Percentiles rank a stretch among this genome's conserved stretches.
Conservation (phyloP, 2,888 invertebrate genomes). For the Spilarctia lutea region DNA sequence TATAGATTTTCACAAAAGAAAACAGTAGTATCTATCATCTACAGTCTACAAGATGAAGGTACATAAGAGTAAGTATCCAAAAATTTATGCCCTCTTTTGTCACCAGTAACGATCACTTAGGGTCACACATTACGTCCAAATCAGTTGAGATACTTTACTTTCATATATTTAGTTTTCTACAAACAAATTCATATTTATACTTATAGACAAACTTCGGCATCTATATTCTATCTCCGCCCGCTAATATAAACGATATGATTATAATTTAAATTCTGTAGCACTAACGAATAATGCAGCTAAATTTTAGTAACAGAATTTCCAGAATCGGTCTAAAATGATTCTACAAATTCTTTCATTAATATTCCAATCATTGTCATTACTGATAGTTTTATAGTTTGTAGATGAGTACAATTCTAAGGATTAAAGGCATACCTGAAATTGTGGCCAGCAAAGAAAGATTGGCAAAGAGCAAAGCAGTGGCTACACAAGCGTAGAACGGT, state of each 20-base stretch:
- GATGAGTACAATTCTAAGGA: not conserved
- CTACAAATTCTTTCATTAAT: no score
- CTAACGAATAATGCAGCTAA: no score
- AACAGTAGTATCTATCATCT: not conserved
- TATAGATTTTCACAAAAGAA: not conserved
- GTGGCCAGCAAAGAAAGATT: conserved; percentile 75
- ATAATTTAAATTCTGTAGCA: no score
- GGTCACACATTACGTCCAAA: not conserved
- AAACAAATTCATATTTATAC: no score
- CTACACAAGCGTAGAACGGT: conserved; percentile 80
- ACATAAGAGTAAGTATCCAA: not conserved
- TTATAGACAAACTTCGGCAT: not conserved
- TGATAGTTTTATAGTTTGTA: not conserved
- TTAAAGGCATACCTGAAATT: conserved; percentile 64
- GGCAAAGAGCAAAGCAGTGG: conserved; percentile 79
- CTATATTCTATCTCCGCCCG: not conserved
- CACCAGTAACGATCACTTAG: not conserved
- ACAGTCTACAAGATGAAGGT: not conserved
- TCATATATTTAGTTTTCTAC: no score
- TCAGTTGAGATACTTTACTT: not conserved
- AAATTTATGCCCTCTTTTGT: not conserved
- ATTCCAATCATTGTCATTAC: no score
- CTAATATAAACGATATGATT: not conserved
- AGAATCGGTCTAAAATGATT: no score
- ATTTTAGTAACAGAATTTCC: no score